Conservation (phyloP, 2,888 invertebrate species). For the Crepidodera aurea region DNA sequence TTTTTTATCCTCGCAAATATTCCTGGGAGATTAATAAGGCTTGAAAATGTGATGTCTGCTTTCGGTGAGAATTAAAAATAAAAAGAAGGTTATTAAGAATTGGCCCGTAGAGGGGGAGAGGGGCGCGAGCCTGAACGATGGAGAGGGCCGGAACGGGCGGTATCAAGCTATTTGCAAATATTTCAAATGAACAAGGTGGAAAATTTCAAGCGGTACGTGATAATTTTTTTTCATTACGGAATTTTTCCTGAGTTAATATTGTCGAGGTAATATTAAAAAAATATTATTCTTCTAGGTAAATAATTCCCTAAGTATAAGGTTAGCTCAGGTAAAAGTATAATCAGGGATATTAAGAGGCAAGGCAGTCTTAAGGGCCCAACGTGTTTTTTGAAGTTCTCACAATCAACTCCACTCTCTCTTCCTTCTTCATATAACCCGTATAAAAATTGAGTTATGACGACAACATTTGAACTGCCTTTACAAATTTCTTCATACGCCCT, state of each 20-base stretch:
- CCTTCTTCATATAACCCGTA: too few species aligned
- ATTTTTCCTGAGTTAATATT: conserved; percentile 18
- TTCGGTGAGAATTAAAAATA: conserved; percentile 59
- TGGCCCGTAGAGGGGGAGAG: conserved; percentile 30
- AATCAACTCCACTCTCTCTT: too few species aligned
- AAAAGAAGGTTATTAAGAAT: conserved; percentile 52
- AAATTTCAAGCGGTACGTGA: conserved; percentile 43
- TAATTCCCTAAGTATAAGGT: too few species aligned
- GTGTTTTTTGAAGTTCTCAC: too few species aligned
- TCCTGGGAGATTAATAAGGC: conserved; percentile 60
- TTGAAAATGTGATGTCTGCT: conserved; percentile 58
- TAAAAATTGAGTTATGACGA: too few species aligned
- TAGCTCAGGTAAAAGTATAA: too few species aligned
- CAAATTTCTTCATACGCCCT: too few species aligned
- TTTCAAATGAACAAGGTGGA: conserved; percentile 43
- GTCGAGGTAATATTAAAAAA: too few species aligned
- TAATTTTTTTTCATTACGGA: conserved; percentile 42
- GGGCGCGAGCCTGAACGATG: conserved; percentile 1
- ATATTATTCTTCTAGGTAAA: not conserved
- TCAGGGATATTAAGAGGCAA: too few species aligned
- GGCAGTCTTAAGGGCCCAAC: too few species aligned
- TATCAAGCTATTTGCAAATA: conserved; percentile 40
- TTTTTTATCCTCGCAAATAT: conserved; percentile 60
- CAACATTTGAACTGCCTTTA: too few species aligned
- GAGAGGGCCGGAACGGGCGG: conserved; percentile 13